Evolutionary conservation across 2,797 vertebrate species (phyloP).

Genomic region (Anabacerthia variegaticeps): DNA sequence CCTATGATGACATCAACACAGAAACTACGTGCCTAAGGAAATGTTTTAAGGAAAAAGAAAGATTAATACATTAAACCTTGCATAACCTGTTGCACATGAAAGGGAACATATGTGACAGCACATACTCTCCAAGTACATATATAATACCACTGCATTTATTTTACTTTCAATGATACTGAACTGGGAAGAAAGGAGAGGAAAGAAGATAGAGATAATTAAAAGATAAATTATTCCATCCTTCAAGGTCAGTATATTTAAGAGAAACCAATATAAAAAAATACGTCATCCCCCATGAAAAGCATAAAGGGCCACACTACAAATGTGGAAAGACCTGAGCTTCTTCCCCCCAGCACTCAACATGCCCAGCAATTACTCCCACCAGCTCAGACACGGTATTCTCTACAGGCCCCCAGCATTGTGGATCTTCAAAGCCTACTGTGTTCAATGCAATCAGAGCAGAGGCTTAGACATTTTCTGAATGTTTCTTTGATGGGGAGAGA

Average conservation of each 20-base stretch:
- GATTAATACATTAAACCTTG: neutral
- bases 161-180: neutral
- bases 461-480: neutral
- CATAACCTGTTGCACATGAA: slow-evolving; percentile 43
- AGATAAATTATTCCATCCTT: neutral
- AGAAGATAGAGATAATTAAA: neutral
- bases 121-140: neutral
- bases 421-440: neutral
- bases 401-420: neutral
- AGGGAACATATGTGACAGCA: slow-evolving; percentile 9
- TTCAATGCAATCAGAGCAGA: neutral
- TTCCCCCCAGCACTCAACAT: neutral
- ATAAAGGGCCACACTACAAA: neutral
- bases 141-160: neutral
- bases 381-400: neutral
- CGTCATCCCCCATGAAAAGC: neutral
- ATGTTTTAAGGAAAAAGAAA: neutral
- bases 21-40: neutral
- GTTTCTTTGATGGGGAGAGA: neutral
- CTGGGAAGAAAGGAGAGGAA: neutral
- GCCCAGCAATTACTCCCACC: neutral
- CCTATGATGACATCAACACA: slow-evolving; percentile 37
- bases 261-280: neutral
- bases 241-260: neutral
- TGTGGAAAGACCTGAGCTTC: neutral